Percentiles rank a stretch among this genome's conserved stretches.
These are phyloP conservation scores for Melanostoma mellinum DNA, from an alignment of 2,888 invertebrate species.

Conservation along the genomic window DNA sequence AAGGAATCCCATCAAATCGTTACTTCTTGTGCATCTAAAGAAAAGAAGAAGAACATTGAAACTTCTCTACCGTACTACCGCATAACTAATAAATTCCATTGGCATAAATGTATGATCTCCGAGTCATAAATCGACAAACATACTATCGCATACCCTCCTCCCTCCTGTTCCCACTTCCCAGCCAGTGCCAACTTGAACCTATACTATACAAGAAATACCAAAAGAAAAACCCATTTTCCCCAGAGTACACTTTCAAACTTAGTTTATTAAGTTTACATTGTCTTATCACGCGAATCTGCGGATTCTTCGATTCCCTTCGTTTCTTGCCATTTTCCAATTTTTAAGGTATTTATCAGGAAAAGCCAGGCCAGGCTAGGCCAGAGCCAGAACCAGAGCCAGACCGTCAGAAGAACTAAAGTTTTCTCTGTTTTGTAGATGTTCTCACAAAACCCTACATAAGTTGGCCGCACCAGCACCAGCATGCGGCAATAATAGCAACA, in stretches of 20 bases:
- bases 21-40: conserved; percentile 1
- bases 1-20: conserved; percentile 29
- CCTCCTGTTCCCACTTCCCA: too few relatives aligned
- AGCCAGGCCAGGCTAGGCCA: conserved; percentile 8
- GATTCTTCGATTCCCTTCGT: conserved; percentile 69
- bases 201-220: conserved; percentile 20
- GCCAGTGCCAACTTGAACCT: not conserved
- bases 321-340: conserved; percentile 67
- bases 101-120: conserved; percentile 54
- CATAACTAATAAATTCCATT: conserved; percentile 64
- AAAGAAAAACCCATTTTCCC: conserved; percentile 16
- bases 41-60: conserved; percentile 8
- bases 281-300: conserved; percentile 70
- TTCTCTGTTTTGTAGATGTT: conserved; percentile 44
- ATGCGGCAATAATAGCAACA: conserved; percentile 24
- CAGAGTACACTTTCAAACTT: conserved; percentile 41
- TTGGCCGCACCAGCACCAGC: conserved; percentile 24
- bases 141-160: not conserved
- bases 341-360: conserved; percentile 62
- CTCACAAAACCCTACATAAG: conserved; percentile 47
- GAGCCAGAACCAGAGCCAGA: too few relatives aligned
- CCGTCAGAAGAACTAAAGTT: conserved; percentile 5
- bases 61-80: conserved; percentile 39
- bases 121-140: conserved; percentile 60
- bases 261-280: conserved; percentile 69